Evolutionary conservation across 2,888 invertebrate species (phyloP), one percentile per base, ranked within the genome.

Genomic region (Molorchus minor): DNA sequence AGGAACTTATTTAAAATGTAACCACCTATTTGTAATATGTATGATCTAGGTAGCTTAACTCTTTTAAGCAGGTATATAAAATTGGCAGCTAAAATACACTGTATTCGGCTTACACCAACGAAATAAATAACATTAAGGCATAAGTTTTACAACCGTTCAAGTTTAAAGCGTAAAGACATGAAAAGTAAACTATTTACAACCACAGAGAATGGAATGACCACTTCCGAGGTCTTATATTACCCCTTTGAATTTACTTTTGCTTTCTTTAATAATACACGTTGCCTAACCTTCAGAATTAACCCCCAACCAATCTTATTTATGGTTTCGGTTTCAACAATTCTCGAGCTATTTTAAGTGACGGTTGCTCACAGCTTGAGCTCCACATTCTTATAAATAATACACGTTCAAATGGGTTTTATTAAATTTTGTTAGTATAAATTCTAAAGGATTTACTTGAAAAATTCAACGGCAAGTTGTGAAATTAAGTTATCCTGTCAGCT

Each of bases 171-270:
- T 64, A 68, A 58, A 61, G 65, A 72, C 71, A 72, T 66, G 68
- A 72, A 74, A 70, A 72, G 72, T 72, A 71, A 71, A 72, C 68
- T 72, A 76, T 76, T 76, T 75, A 76, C 72, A 74, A 61, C 70
- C 64, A 51, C 66, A 61, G n/a, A n/a, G n/a, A n/a, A n/a, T 38
- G 36, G 58, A 67, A 67, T 64, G 64, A 62, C 66, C 68, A 64
- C 70, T 72, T 73, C 72, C 73, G 70, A 71, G 69, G 68, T 67
- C 67, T 73, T 73, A 65, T 72, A 65, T 70, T 75, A 75, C 73
- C 73, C 73, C 71, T 74, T 68, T 64, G 60, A 64, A 69, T 68
- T 71, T 67, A 73, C 74, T 74, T 70, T 71, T 69, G 68, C 71
- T 75, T 71, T 75, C 71, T 52, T 64, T 62, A 62, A 64, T 59